Evolutionary conservation across 2,888 invertebrate genomes (phyloP), one percentile per base, ranked within the genome.

Genomic region (Synanthedon andrenaeformis): DNA sequence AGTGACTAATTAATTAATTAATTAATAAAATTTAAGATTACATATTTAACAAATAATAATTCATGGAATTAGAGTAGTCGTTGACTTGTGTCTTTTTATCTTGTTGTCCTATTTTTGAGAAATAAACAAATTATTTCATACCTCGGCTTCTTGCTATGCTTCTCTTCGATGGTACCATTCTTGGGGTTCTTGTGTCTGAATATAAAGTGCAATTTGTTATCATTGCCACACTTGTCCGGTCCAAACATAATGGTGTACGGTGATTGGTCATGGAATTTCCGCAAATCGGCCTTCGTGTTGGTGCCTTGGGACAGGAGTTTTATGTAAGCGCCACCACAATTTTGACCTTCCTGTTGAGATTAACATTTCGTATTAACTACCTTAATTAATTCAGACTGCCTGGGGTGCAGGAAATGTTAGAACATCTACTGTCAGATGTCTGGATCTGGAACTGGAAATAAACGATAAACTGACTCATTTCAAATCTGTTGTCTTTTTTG

Each of bases 221-320:
- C 96, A 72, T 94, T 95, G 59, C 99, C 99, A 83, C 99, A 99
- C 83, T 98, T 99, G 89, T 99, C 99, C 8, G 99, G 99, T 0
- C 99, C 99, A 86, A 99, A 99, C 99, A 99, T 99, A 69, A 99
- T 96, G 2, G 97, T 96, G 87, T 99, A 99, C 0, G 97, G 94
- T 0, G 98, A 97, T 84, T 97, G 97, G 85, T 99, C 99, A 77
- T 95, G 91, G 85, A 99, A 97, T 70, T 92, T 89, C 61, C 91
- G 92, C 53, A 98, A 89, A 70, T 96, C 93, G 0, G 75, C 75
- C 54, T 76, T 79, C 0, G 73, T 76, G 70, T 91, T 90, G 50
- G 90, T 87, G 54, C 92, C 92, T 28, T 92, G 89, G 11, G 95
- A 94, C 14, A 99, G 86, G 51, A 99, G 89, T 82, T 99, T 99